Conservation (phyloP, 1,140 invertebrate species). For the Spodoptera frugiperda region DNA sequence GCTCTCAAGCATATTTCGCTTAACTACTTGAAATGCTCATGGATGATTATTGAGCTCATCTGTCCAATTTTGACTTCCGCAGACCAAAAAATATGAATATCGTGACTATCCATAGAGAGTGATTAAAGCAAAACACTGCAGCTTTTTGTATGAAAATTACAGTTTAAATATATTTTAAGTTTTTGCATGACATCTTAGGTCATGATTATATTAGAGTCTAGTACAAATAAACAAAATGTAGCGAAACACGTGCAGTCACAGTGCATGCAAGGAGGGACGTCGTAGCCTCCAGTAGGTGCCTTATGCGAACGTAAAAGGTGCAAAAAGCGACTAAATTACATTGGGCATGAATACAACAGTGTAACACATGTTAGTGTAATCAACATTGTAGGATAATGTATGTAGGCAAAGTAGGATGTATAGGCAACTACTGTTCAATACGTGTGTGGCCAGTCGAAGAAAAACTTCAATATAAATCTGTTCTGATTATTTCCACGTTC, state of each 20-base stretch:
- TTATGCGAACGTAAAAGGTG: background rate
- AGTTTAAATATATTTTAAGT: background rate
- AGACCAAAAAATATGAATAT: conserved; percentile 84
- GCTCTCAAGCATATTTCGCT: conserved; percentile 63
- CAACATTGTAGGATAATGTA: conserved; percentile 38
- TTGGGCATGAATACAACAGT: conserved; percentile 18
- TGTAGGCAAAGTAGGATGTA: conserved; percentile 39
- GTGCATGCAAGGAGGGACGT: conserved; percentile 1
- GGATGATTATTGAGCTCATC: conserved; percentile 26
- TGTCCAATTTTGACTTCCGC: background rate
- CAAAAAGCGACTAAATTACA: background rate
- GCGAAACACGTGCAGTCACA: conserved; percentile 10
- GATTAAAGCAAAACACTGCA: conserved; percentile 34
- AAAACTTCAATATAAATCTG: background rate
- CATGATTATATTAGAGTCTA: background rate
- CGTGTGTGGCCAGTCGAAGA: conserved; percentile 31
- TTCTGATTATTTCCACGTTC: background rate
- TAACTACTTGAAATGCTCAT: conserved; percentile 51
- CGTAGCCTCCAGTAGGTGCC: background rate
- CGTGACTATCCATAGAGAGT: conserved; percentile 49
- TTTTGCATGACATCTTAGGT: conserved; percentile 4
- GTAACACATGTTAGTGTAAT: conserved; percentile 42
- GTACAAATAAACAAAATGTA: conserved; percentile 12
- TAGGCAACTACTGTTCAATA: conserved; percentile 32
- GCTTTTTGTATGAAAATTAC: conserved; percentile 22